Percentiles rank a stretch among this genome's conserved stretches.
phyloP scores from a whole-genome alignment of 2,888 invertebrate genomes.

The Plutella xylostella region DNA sequence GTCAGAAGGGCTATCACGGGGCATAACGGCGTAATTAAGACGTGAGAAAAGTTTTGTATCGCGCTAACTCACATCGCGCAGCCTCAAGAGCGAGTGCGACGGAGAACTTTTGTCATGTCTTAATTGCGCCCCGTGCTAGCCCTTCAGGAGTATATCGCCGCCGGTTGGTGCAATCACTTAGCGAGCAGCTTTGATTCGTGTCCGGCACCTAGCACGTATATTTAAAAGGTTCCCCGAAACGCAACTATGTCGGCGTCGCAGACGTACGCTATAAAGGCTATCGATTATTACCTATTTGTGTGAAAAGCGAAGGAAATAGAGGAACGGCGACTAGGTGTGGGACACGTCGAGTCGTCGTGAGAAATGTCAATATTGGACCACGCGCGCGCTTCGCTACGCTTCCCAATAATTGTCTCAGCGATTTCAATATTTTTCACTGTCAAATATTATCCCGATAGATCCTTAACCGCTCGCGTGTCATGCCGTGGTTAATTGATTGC shows the following conservation, averaged over 20 bases:
- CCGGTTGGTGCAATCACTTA: constrained; percentile 51
- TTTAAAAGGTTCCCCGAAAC: constrained; percentile 56
- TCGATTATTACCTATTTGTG: constrained; percentile 69
- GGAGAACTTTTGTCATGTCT: too few relatives aligned
- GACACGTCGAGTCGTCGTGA: constrained; percentile 49
- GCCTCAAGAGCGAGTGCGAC: too few relatives aligned
- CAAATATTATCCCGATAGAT: constrained; percentile 47
- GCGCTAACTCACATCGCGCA: too few relatives aligned
- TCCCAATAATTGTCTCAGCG: constrained; percentile 68
- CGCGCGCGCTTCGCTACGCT: constrained; percentile 38
- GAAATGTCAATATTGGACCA: constrained; percentile 65
- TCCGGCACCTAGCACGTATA: constrained; percentile 33
- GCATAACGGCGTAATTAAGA: too few relatives aligned
- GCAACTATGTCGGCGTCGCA: constrained; percentile 46
- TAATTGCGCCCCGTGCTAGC: too few relatives aligned
- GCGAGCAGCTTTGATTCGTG: constrained; percentile 37
- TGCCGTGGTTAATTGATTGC: constrained; percentile 20
- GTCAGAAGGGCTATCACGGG: neutral
- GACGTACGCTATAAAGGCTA: constrained; percentile 60
- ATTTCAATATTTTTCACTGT: constrained; percentile 61
- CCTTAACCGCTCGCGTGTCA: constrained; percentile 25
- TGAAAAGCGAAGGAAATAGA: constrained; percentile 66
- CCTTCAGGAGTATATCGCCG: too few relatives aligned
- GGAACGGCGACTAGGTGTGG: constrained; percentile 28
- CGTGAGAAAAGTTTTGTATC: too few relatives aligned